These are phyloP conservation scores for Euproctis similis DNA, from an alignment of 2,888 invertebrate genomes.

Conservation along the genomic window DNA sequence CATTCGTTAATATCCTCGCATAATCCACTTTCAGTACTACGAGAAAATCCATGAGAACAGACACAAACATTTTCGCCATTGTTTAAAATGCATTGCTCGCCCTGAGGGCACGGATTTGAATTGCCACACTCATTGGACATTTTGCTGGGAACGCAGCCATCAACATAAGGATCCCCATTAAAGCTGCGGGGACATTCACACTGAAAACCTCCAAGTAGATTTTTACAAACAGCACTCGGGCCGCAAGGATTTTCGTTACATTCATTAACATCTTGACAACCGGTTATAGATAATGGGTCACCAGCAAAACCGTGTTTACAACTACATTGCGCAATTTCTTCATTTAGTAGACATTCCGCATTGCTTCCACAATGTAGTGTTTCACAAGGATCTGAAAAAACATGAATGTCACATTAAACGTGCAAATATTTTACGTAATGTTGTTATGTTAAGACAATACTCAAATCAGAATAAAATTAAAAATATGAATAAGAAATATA, in stretches of 20 bases:
- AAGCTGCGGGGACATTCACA: slow-evolving; percentile 92
- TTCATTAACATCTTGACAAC: slow-evolving; percentile 93
- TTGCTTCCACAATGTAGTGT: slow-evolving; percentile 88
- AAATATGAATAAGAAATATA: no score
- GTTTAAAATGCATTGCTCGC: slow-evolving; percentile 90
- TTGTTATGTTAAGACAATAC: no score
- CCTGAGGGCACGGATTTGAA: slow-evolving; percentile 85
- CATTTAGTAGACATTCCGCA: slow-evolving; percentile 90
- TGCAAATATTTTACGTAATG: no score
- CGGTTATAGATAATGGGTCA: slow-evolving; percentile 76
- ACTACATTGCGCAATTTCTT: slow-evolving; percentile 88
- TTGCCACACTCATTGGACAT: slow-evolving; percentile 83
- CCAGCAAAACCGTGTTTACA: slow-evolving; percentile 90
- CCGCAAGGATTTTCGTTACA: slow-evolving; percentile 89
- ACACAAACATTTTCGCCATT: slow-evolving; percentile 90
- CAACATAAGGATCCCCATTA: slow-evolving; percentile 85
- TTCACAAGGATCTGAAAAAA: slow-evolving; percentile 89
- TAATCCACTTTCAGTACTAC: slow-evolving; percentile 82
- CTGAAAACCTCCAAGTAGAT: slow-evolving; percentile 88
- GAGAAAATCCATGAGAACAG: slow-evolving; percentile 90
- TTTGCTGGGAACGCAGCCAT: slow-evolving; percentile 81
- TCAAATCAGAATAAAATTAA: no score
- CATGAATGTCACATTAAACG: no score
- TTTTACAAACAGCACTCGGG: slow-evolving; percentile 89
- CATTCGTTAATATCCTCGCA: slow-evolving; percentile 94